Conservation (phyloP, 2,113 vertebrate species). For the Pygoscelis adeliae region DNA sequence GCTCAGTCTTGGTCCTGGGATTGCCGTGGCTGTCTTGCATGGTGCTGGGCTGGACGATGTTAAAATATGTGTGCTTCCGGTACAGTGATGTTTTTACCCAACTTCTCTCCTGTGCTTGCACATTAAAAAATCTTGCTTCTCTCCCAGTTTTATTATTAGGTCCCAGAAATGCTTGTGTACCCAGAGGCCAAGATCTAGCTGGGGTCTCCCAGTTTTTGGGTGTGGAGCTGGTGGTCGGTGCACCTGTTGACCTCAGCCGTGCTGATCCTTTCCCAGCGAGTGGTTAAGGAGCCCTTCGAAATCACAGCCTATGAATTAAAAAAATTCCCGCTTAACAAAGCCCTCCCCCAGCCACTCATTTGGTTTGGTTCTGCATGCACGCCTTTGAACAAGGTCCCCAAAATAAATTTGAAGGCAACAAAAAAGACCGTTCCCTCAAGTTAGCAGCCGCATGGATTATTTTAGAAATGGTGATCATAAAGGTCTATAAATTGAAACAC, state of each 20-base stretch:
- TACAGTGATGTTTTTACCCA: neutral
- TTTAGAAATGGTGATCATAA: neutral
- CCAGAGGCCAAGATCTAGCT: neutral
- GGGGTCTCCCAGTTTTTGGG: neutral
- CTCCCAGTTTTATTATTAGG: neutral
- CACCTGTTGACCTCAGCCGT: neutral
- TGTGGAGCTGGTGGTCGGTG: neutral
- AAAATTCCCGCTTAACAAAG: neutral
- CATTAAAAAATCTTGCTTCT: neutral
- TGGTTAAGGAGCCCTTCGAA: neutral
- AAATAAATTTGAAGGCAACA: neutral
- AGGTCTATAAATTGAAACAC: neutral
- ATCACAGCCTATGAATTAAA: neutral
- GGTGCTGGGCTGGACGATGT: neutral
- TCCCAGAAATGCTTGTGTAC: neutral
- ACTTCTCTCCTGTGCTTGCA: neutral
- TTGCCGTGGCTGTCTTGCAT: fast-evolving
- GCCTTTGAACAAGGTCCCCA: neutral
- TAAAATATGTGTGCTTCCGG: neutral
- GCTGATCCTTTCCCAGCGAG: neutral
- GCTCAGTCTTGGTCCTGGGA: neutral
- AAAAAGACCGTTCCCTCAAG: neutral
- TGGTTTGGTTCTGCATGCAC: neutral
- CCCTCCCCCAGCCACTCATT: neutral
- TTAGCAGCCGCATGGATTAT: neutral